Percentiles rank a stretch among this genome's conserved stretches.
phyloP scores from a whole-genome alignment of 2,797 vertebrate species.

The Cheirogaleus major region DNA sequence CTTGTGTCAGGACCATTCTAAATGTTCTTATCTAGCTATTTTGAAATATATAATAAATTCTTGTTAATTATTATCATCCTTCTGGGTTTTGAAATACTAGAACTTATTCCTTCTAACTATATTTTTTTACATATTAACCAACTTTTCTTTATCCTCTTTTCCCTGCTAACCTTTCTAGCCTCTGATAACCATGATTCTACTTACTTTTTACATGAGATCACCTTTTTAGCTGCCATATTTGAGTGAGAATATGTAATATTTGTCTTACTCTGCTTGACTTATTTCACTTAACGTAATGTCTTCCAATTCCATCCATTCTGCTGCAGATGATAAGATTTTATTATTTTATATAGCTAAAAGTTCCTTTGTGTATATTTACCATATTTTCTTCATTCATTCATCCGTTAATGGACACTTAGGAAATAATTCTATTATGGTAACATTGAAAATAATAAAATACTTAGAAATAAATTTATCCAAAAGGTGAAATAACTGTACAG shows the following conservation, averaged over 20 bases:
- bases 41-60: neutral
- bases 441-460: neutral
- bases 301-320: neutral
- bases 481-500: neutral
- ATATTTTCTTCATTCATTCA: neutral
- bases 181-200: neutral
- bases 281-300: neutral
- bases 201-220: neutral
- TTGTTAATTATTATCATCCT: neutral
- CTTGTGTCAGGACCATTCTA: neutral
- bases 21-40: neutral
- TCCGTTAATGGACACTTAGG: neutral
- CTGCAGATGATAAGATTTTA: neutral
- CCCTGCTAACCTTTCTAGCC: neutral
- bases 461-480: neutral
- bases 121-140: neutral
- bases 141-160: neutral
- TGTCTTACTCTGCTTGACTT: neutral
- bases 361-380: neutral
- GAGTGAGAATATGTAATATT: neutral
- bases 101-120: neutral
- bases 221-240: neutral
- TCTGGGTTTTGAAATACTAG: neutral
- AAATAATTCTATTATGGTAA: neutral
- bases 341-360: neutral